Percentiles rank a stretch among this genome's conserved stretches.
phyloP scores from a whole-genome alignment of 2,797 vertebrate species.

The Lateolabrax maculatus region DNA sequence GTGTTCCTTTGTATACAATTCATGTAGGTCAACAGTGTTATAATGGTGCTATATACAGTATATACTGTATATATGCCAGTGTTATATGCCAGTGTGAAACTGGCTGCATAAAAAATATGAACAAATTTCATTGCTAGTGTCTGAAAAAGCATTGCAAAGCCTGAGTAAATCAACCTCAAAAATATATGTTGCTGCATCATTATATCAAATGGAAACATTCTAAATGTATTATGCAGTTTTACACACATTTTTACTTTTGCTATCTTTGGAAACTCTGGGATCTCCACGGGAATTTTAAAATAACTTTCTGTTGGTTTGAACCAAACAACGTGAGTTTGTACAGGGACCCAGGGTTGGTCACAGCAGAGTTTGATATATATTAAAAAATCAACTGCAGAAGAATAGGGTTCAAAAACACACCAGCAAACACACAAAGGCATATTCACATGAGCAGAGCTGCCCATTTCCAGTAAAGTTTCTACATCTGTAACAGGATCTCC shows the following conservation, averaged over 20 bases:
- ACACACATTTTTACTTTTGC: neutral
- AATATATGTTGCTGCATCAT: neutral
- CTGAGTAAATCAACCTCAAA: neutral
- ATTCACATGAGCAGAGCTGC: neutral
- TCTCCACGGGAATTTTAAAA: neutral
- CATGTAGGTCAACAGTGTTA: neutral
- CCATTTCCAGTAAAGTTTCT: neutral
- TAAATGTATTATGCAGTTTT: neutral
- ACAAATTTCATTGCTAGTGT: neutral
- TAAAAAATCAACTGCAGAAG: constrained; percentile 31
- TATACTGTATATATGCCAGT: no score
- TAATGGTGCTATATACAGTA: no score
- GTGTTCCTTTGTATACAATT: neutral
- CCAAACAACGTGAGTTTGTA: neutral
- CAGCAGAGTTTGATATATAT: constrained; percentile 25
- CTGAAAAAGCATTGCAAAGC: neutral
- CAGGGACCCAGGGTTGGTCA: neutral
- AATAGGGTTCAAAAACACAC: neutral
- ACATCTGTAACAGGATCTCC: constrained; percentile 3
- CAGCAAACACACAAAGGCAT: neutral
- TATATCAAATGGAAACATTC: neutral
- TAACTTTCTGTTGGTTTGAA: neutral
- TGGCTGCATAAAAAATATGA: no score
- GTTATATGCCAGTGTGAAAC: no score
- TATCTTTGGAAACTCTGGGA: constrained; percentile 1